A percentile compares a stretch with the other conserved stretches of the same genome.
These are phyloP conservation scores for Protula sp. DNA, from an alignment of 2,888 invertebrate genomes.

Conservation along the genomic window DNA sequence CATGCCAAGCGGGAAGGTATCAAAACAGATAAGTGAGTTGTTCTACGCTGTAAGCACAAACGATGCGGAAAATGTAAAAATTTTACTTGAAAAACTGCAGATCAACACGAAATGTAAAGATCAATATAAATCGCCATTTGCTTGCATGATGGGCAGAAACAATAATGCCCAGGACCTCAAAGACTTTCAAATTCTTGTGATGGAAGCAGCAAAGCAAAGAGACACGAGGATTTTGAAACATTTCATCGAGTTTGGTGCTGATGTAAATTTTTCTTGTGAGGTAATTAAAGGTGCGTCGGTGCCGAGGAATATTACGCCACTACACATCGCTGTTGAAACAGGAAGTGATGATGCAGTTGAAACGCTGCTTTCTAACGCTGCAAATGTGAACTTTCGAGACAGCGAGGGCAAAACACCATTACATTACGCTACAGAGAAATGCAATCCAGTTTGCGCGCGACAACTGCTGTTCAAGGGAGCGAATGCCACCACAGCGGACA, in stretches of 20 bases:
- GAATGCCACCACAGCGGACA: conserved; percentile 4
- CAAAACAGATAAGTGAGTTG: too few relatives aligned
- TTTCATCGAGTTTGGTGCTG: conserved; percentile 9
- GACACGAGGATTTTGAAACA: conserved; percentile 14
- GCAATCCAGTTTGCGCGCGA: conserved; percentile 10
- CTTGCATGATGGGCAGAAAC: too few relatives aligned
- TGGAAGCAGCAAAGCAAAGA: conserved; percentile 9
- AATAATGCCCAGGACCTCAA: not conserved
- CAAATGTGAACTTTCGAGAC: conserved; percentile 15
- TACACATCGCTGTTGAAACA: conserved; percentile 14
- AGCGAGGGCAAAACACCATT: conserved; percentile 10
- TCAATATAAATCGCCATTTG: too few relatives aligned
- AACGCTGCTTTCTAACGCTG: conserved; percentile 13
- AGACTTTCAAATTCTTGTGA: not conserved
- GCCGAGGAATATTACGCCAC: conserved; percentile 1
- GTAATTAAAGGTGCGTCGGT: not conserved
- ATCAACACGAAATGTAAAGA: too few relatives aligned
- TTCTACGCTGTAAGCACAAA: too few relatives aligned
- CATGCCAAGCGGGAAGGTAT: too few relatives aligned
- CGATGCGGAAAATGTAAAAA: too few relatives aligned
- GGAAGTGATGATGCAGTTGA: conserved; percentile 7
- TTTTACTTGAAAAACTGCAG: too few relatives aligned
- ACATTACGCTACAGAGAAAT: conserved; percentile 11
- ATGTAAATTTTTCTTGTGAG: conserved; percentile 9
- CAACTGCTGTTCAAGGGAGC: conserved; percentile 16